Base-by-base conservation (phyloP, 2,797 vertebrate genomes). In the Nannoperca australis region DNA sequence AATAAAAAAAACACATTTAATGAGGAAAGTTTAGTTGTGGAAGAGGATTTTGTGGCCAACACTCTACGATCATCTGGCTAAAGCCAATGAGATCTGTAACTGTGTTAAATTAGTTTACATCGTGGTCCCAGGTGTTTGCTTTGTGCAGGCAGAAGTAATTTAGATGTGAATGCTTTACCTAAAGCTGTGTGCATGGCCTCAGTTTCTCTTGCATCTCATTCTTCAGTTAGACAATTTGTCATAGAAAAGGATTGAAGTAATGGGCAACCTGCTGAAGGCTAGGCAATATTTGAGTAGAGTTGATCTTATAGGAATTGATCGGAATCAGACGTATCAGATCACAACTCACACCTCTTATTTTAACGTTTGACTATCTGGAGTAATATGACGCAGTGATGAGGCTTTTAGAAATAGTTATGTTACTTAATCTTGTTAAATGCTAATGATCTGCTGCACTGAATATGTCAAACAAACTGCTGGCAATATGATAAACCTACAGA, bases 121-220 rank as follows among this genome's bases (percentile, higher is more conserved):
- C 7, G 13, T 30, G 69, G 77, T 87, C 82, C 66, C 85, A 87
- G 82, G 79, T 89, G 83, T 81, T 86, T 81, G 73, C 73, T 77
- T 59, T 81, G 71, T 86, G 69, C 68, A 67, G 38, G 71, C 73
- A 79, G 70, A 58, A 55, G 53, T 47, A 71, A 85, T 85, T 83
- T 53, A 61, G 61, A 56, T 30, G 59, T 73, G 73, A 81, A 71
- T 40, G 74, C 72, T 83, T 86, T 73, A 66, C 78, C 86, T 74
- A 11, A 70, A 87, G 84, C 81, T 60, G 27, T 67, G 42, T 71
- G 45, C 62, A 64, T 32, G 20, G 34, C 30, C 59, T 75, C 30
- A 51, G 42, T 22, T 75, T 50, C 7, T 18, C 20, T 55, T 58
- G 27, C 17, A 34, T 56, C 24, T 84, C 66, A 70, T 78, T 60